phyloP scores from a whole-genome alignment of 1,140 invertebrate genomes.

The Hyphantria cunea region DNA sequence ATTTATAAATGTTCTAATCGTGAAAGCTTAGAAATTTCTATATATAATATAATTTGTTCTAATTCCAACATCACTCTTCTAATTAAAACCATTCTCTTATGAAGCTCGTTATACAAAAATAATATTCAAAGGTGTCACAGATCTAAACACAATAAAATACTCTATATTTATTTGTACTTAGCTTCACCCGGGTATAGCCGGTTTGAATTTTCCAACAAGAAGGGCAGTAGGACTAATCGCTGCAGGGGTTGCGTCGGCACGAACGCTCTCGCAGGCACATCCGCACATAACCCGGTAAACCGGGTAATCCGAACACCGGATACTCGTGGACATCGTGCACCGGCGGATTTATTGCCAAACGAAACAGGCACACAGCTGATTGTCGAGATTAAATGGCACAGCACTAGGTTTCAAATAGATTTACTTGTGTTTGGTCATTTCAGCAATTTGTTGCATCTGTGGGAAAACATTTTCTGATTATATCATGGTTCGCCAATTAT shows the following conservation, averaged over 20 bases:
- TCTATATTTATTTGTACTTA: constrained; percentile 59
- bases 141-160: constrained; percentile 31
- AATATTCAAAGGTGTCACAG: constrained; percentile 19
- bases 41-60: no score
- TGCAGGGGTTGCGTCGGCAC: constrained; percentile 60
- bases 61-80: no score
- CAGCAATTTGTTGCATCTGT: no score
- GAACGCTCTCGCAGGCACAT: constrained; percentile 55
- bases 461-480: no score
- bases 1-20: no score
- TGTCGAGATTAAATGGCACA: constrained; percentile 70
- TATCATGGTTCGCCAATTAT: no score
- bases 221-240: constrained; percentile 73
- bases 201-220: constrained; percentile 47
- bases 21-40: no score
- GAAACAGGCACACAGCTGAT: constrained; percentile 71
- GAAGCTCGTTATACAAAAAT: neutral
- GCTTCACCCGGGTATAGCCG: constrained; percentile 55
- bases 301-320: constrained; percentile 51
- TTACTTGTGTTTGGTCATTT: constrained; percentile 48
- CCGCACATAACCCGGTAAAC: constrained; percentile 63
- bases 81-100: no score
- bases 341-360: constrained; percentile 65
- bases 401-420: constrained; percentile 55
- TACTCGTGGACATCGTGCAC: constrained; percentile 35